Percentiles rank a stretch among this genome's conserved stretches.
Conservation (phyloP, 2,797 vertebrate species). For the Cephalopachus bancanus region DNA sequence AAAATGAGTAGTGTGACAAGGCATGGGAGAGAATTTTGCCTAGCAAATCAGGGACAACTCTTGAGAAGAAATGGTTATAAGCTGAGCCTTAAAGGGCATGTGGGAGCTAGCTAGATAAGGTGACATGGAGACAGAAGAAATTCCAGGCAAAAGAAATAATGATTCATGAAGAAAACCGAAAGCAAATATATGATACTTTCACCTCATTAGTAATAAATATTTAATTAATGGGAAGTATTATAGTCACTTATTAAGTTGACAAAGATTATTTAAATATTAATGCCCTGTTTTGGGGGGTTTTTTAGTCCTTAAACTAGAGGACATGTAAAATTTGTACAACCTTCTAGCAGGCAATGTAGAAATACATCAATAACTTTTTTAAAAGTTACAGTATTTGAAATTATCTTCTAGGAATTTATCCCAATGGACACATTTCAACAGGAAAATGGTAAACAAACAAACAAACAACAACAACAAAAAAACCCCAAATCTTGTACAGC, state of each 20-base stretch:
- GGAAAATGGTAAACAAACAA: background rate
- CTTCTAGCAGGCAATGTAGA: background rate
- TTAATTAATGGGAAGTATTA: constrained; percentile 38
- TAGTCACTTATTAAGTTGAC: background rate
- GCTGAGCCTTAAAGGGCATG: background rate
- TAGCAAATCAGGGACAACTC: background rate
- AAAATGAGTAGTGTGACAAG: background rate
- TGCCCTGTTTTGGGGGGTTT: background rate
- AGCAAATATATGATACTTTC: background rate
- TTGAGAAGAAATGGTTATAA: background rate
- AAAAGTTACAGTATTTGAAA: background rate
- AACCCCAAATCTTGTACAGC: background rate
- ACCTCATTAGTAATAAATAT: constrained; percentile 8
- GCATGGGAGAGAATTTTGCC: background rate
- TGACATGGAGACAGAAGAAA: background rate
- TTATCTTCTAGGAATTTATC: constrained; percentile 28
- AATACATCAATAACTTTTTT: background rate
- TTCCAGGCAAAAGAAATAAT: background rate
- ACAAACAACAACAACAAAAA: too few species aligned
- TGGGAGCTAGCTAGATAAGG: background rate
- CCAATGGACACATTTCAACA: background rate
- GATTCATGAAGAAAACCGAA: constrained; percentile 18
- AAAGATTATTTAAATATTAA: constrained; percentile 22
- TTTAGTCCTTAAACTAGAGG: background rate
- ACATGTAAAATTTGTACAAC: background rate